These are phyloP conservation scores for Grantiella picta DNA, from an alignment of 2,113 vertebrate genomes.

Conservation along the genomic window DNA sequence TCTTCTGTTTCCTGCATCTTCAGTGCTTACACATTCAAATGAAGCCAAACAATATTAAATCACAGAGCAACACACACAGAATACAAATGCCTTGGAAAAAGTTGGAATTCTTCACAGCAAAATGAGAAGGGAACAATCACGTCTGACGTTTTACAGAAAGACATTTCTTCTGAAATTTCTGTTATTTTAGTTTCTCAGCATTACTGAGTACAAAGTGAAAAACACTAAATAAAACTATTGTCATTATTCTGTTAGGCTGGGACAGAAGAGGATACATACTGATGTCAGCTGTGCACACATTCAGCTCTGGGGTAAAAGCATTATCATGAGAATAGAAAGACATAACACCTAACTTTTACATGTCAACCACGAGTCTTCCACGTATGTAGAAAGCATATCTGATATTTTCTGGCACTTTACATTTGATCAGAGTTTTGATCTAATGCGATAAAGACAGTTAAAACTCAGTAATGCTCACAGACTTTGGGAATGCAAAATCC, in stretches of 20 bases:
- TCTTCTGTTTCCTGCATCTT: slow-evolving; percentile 45
- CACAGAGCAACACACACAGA: slow-evolving; percentile 5
- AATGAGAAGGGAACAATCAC: background rate
- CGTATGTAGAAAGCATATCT: background rate
- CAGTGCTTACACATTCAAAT: slow-evolving; percentile 41
- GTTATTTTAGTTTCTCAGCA: background rate
- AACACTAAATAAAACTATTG: background rate
- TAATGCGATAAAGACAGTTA: background rate
- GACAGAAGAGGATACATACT: background rate
- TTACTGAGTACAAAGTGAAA: background rate
- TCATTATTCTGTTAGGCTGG: background rate
- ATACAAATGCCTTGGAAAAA: slow-evolving; percentile 18
- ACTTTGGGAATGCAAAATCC: background rate
- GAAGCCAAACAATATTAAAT: slow-evolving; percentile 45
- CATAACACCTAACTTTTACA: background rate
- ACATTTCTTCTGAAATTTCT: background rate
- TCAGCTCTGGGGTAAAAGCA: background rate
- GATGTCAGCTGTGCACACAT: background rate
- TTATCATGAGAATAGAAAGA: background rate
- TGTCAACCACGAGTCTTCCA: background rate
- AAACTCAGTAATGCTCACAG: background rate
- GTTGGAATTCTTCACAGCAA: background rate
- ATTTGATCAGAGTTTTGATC: background rate
- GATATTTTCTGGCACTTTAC: background rate
- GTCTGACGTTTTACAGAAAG: background rate